A percentile compares a stretch with the other conserved stretches of the same genome.
phyloP scores from a whole-genome alignment of 2,888 invertebrate genomes.

The Philereme vetulata region DNA sequence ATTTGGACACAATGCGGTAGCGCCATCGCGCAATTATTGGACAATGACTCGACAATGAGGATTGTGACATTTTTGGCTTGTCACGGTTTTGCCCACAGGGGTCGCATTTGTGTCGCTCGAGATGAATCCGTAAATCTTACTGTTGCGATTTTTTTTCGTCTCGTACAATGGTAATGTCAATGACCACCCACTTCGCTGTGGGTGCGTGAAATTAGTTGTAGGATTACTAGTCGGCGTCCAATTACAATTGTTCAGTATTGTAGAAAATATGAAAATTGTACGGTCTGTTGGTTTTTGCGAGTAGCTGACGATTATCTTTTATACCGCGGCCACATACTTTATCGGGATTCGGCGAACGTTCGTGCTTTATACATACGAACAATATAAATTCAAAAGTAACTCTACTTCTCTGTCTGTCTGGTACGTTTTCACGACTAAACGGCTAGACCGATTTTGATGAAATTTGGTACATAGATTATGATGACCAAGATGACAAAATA shows the following conservation, averaged over 20 bases:
- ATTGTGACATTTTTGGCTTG: slow-evolving; percentile 72
- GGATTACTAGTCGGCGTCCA: slow-evolving; percentile 54
- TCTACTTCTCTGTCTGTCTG: too few relatives aligned
- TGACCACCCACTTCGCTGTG: slow-evolving; percentile 60
- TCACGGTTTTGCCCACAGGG: slow-evolving; percentile 63
- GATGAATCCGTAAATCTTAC: slow-evolving; percentile 42
- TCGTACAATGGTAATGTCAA: slow-evolving; percentile 41
- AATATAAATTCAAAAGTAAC: too few relatives aligned
- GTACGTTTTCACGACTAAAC: too few relatives aligned
- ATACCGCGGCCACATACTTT: too few relatives aligned
- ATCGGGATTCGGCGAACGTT: too few relatives aligned
- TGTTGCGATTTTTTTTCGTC: slow-evolving; percentile 39
- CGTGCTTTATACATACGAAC: too few relatives aligned
- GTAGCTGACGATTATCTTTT: too few relatives aligned
- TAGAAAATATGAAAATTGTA: slow-evolving; percentile 15
- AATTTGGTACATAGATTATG: too few relatives aligned
- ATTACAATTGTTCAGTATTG: slow-evolving; percentile 42
- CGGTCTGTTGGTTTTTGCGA: too few relatives aligned
- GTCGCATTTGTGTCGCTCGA: slow-evolving; percentile 57
- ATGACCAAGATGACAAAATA: too few relatives aligned
- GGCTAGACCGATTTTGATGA: too few relatives aligned
- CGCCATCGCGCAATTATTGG: slow-evolving; percentile 69
- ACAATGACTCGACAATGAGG: slow-evolving; percentile 49
- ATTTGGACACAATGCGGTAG: slow-evolving; percentile 67
- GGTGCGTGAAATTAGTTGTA: slow-evolving; percentile 59